A percentile compares a stretch with the other conserved stretches of the same genome.
Evolutionary conservation across 2,888 invertebrate genomes (phyloP).

Genomic region (Hemithea aestivaria): DNA sequence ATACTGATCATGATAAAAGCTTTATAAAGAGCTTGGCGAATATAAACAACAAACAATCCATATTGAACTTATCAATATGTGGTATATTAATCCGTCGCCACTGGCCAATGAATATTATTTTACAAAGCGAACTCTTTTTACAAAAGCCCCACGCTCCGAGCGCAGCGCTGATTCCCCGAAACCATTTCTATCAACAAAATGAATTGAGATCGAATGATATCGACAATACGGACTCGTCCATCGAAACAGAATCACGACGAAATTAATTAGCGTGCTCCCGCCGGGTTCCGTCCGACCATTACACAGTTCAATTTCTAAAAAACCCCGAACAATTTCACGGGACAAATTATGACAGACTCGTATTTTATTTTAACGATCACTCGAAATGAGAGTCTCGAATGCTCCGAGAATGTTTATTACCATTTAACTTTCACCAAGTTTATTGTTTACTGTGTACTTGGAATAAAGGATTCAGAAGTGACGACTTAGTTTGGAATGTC

Average conservation of each 20-base stretch:
- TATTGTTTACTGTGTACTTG: constrained; percentile 50
- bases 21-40: too few relatives aligned
- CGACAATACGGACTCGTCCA: constrained; percentile 32
- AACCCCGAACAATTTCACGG: constrained; percentile 20
- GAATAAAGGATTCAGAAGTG: too few relatives aligned
- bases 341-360: constrained; percentile 52
- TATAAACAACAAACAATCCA: too few relatives aligned
- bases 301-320: constrained; percentile 39
- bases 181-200: constrained; percentile 24
- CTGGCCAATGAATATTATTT: constrained; percentile 8
- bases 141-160: constrained; percentile 1
- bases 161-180: constrained; percentile 9
- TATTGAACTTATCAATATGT: too few relatives aligned
- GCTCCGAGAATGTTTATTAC: constrained; percentile 50
- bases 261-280: constrained; percentile 42
- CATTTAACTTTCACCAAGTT: constrained; percentile 41
- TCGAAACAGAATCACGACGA: constrained; percentile 35
- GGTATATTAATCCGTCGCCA: neutral
- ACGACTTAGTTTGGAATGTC: too few relatives aligned
- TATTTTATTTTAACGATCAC: constrained; percentile 56
- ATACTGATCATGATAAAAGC: too few relatives aligned
- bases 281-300: constrained; percentile 34
- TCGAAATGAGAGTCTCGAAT: constrained; percentile 40
- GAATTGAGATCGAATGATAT: constrained; percentile 31
- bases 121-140: constrained; percentile 11